These are phyloP conservation scores for Triplophysa siluroides DNA, from an alignment of 2,113 vertebrate species.

Conservation along the genomic window DNA sequence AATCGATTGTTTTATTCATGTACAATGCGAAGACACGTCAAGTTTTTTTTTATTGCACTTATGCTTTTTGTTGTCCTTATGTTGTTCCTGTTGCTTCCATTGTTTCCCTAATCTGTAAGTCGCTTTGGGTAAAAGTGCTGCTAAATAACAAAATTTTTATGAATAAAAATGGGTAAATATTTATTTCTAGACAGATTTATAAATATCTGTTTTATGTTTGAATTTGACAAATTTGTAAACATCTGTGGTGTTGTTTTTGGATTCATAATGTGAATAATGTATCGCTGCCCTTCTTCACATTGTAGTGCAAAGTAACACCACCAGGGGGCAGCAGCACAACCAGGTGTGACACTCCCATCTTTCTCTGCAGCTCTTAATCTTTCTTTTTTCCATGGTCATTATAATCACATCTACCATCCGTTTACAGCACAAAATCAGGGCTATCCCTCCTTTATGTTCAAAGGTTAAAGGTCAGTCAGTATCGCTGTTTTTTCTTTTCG, in stretches of 20 bases:
- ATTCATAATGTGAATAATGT: constrained; percentile 11
- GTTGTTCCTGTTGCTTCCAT: no score
- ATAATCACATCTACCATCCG: constrained; percentile 15
- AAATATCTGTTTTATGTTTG: background rate
- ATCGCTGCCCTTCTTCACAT: background rate
- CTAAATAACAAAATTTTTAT: no score
- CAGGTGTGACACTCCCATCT: background rate
- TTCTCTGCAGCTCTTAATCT: background rate
- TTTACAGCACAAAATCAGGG: background rate
- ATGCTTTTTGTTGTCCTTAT: no score
- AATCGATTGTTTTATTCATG: background rate
- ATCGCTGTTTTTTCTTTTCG: background rate
- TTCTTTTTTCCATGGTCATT: background rate
- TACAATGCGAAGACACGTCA: background rate
- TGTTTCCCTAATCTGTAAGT: no score
- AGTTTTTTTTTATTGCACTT: no score
- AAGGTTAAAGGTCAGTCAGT: constrained; percentile 23
- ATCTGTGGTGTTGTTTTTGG: constrained; percentile 11
- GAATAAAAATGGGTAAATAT: constrained; percentile 2
- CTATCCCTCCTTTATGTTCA: background rate
- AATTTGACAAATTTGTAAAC: background rate
- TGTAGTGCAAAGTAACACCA: constrained; percentile 52
- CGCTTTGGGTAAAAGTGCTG: no score
- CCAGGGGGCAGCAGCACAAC: constrained; percentile 74
- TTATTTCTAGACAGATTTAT: constrained; percentile 22